Evolutionary conservation across 2,888 invertebrate species (phyloP), one percentile per base, ranked within the genome.

Genomic region (Cyclophora punctaria): DNA sequence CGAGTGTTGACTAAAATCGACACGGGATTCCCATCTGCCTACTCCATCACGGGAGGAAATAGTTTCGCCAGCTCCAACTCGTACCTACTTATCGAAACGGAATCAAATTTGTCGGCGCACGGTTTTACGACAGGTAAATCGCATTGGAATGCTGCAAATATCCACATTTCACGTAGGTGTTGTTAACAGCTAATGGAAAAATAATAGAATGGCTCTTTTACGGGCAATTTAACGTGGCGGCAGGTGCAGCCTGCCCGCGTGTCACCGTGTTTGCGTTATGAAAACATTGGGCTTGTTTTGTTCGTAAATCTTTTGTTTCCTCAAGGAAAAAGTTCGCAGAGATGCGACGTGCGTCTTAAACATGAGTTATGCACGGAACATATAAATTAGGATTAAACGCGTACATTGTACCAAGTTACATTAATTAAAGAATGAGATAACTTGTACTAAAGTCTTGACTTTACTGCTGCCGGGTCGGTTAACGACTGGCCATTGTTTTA

Each of bases 141-240:
- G 47, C 33, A 44, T 4, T 44, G 37, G 37, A 37, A 37, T 37
- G 37, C 37, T 37, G 43, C 44, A 47, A 49, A 50, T 50, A 48
- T 46, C 49, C 49, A 47, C 41, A 50, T 44, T 34, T 3, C 34
- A 44, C 43, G 37, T 37, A 37, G 37, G 34, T 5, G 37, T 47
- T 51, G 46, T 44, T 46, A 48, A 49, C 51, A 45, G 51, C 51
- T 56, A 48, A 51, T 48, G 47, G 37, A 44, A 56, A 50, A 53
- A 56, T 55, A 59, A 56, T 52, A 50, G 49, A 59, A 56, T 47
- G 40, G 50, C 20, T 40, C 48, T 59, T 60, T 60, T 55, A 59
- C 53, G 50, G 47, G 45, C 49, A 54, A 57, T 56, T 57, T 57
- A 53, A 57, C 57, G 48, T 42, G 48, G 40, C 43, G 49, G 45